Evolutionary conservation across 2,797 vertebrate genomes (phyloP).

Genomic region (Rhabdophis nuchalis): DNA sequence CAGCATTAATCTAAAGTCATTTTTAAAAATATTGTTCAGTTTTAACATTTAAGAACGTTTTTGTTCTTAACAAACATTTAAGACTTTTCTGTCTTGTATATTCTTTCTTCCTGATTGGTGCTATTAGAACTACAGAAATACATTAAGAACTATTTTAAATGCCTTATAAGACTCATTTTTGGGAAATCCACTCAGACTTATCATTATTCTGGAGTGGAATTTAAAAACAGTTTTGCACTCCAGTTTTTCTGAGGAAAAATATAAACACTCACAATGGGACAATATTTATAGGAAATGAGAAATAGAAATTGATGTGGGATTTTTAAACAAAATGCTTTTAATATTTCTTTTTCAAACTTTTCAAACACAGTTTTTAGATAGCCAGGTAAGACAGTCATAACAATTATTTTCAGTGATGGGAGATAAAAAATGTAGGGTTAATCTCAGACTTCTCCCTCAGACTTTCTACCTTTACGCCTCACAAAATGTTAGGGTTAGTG

Average conservation of each 20-base stretch:
- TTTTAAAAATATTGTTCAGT: no score
- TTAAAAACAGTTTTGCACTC: not conserved
- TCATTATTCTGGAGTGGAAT: not conserved
- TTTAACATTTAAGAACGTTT: not conserved
- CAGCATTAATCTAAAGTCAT: no score
- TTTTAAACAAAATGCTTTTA: not conserved
- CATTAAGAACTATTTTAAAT: not conserved
- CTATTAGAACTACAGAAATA: not conserved
- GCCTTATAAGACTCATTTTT: not conserved
- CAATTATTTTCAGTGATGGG: not conserved
- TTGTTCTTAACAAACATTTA: no score
- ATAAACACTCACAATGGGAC: not conserved
- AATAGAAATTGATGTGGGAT: not conserved
- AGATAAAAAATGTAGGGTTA: not conserved
- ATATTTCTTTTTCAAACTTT: not conserved
- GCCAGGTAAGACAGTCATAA: not conserved
- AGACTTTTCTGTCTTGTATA: not conserved
- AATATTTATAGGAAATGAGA: not conserved
- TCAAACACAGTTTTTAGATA: not conserved
- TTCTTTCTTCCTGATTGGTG: not conserved
- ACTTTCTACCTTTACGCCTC: not conserved
- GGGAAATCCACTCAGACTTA: not conserved
- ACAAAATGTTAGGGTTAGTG: not conserved
- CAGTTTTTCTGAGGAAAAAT: not conserved
- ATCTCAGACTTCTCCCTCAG: not conserved